Evolutionary conservation across 2,797 vertebrate genomes (phyloP).

Genomic region (Muscicapa comitata): DNA sequence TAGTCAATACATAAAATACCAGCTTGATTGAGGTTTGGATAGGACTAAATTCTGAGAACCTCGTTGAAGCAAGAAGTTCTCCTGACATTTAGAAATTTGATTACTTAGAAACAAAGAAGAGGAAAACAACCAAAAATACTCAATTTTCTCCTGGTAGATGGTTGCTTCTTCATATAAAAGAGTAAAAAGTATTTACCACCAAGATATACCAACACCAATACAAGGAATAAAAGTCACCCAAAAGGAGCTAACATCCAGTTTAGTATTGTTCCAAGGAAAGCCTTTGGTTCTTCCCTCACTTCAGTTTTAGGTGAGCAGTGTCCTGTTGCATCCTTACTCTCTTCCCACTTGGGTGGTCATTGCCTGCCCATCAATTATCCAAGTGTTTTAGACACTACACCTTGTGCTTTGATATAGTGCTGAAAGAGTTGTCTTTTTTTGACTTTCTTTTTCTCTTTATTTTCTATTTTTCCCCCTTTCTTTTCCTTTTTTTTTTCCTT

Average conservation of each 20-base stretch:
- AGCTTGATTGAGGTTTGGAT: not conserved
- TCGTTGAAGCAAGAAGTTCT: not conserved
- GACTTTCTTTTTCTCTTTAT: accelerated
- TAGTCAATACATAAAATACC: not conserved
- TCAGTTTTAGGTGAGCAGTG: not conserved
- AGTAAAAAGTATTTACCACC: not conserved
- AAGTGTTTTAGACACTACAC: not conserved
- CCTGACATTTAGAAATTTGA: not conserved
- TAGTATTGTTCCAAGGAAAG: not conserved
- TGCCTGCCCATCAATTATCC: not conserved
- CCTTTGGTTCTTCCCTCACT: not conserved
- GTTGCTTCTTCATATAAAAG: not conserved
- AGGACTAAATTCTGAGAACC: not conserved
- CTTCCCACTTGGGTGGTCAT: not conserved
- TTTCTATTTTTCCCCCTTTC: too few species aligned
- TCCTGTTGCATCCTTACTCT: not conserved
- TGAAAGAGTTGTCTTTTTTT: not conserved
- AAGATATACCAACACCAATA: not conserved
- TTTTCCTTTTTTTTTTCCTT: not conserved
- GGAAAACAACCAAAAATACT: not conserved
- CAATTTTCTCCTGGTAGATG: not conserved
- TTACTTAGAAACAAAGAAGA: not conserved
- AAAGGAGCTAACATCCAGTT: not conserved
- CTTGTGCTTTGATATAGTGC: not conserved
- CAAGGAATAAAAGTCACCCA: not conserved